Percentiles rank a stretch among this genome's conserved stretches.
phyloP scores from a whole-genome alignment of 2,888 invertebrate genomes.

The Lasioglossum vierecki region DNA sequence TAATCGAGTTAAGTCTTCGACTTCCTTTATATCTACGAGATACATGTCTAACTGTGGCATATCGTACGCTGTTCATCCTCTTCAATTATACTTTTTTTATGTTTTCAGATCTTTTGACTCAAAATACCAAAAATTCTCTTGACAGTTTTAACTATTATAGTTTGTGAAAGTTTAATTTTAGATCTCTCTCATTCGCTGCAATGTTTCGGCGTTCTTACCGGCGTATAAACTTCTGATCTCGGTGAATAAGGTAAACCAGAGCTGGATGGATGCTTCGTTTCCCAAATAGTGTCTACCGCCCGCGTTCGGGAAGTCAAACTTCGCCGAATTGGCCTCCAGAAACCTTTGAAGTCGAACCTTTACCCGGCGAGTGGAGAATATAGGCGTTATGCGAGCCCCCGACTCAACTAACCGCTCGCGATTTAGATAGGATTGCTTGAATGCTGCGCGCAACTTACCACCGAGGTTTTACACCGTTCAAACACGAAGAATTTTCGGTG shows the following conservation, averaged over 20 bases:
- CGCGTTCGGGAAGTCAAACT: slow-evolving; percentile 8
- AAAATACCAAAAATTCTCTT: too few relatives aligned
- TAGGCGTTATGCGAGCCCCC: not conserved
- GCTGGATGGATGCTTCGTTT: not conserved
- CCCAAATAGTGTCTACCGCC: slow-evolving; percentile 3
- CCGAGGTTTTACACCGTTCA: not conserved
- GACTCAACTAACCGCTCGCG: not conserved
- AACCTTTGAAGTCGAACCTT: slow-evolving; percentile 34
- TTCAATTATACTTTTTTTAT: too few relatives aligned
- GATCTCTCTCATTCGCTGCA: not conserved
- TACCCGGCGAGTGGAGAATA: not conserved
- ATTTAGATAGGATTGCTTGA: slow-evolving; percentile 1
- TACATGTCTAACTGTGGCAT: too few relatives aligned
- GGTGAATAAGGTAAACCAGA: too few relatives aligned
- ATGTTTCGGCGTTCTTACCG: not conserved
- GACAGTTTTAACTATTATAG: too few relatives aligned
- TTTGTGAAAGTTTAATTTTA: not conserved
- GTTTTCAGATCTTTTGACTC: too few relatives aligned
- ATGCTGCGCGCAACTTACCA: not conserved
- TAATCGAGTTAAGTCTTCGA: too few relatives aligned
- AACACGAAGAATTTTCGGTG: not conserved
- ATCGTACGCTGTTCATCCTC: too few relatives aligned
- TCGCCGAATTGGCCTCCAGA: not conserved
- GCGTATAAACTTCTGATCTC: not conserved
- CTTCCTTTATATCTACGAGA: too few relatives aligned